A percentile compares a stretch with the other conserved stretches of the same genome.
Conservation (phyloP, 2,888 invertebrate genomes). For the Hipparchia semele region DNA sequence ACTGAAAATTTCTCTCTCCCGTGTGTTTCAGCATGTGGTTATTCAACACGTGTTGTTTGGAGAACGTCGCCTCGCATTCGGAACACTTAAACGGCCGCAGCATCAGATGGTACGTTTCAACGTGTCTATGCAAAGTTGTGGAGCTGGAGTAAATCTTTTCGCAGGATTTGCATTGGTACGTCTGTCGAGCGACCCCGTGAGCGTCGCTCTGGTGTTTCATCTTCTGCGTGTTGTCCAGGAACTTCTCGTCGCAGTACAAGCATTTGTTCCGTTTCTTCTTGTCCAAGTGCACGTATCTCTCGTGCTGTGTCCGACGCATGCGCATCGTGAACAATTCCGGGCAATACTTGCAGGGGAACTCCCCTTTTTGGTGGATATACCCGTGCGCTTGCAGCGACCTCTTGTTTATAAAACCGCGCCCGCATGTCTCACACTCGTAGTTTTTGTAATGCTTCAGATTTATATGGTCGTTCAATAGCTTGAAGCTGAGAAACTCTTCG, state of each 20-base stretch:
- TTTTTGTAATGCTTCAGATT: slow-evolving; percentile 50
- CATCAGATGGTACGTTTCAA: too few relatives aligned
- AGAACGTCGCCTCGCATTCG: slow-evolving; percentile 50
- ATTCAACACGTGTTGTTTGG: neutral
- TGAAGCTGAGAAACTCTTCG: slow-evolving; percentile 47
- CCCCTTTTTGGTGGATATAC: slow-evolving; percentile 39
- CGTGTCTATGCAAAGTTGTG: too few relatives aligned
- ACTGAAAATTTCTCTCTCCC: slow-evolving; percentile 45
- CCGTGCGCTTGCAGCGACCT: slow-evolving; percentile 34
- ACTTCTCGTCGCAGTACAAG: neutral
- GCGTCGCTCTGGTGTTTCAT: too few relatives aligned
- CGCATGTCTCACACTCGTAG: slow-evolving; percentile 50
- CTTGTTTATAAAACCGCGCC: slow-evolving; percentile 45
- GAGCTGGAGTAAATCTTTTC: too few relatives aligned
- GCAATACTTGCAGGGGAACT: slow-evolving; percentile 43
- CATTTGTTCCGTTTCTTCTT: too few relatives aligned
- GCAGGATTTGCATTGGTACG: too few relatives aligned
- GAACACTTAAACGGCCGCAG: neutral
- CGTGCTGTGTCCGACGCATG: neutral
- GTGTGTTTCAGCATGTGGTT: slow-evolving; percentile 27
- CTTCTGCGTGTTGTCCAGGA: neutral
- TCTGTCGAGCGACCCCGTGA: too few relatives aligned
- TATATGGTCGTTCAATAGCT: slow-evolving; percentile 52
- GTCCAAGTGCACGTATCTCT: neutral
- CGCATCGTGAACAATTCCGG: slow-evolving; percentile 20